A percentile compares a stretch with the other conserved stretches of the same genome.
phyloP scores from a whole-genome alignment of 2,888 invertebrate species.

The Diplazon laetatorius region DNA sequence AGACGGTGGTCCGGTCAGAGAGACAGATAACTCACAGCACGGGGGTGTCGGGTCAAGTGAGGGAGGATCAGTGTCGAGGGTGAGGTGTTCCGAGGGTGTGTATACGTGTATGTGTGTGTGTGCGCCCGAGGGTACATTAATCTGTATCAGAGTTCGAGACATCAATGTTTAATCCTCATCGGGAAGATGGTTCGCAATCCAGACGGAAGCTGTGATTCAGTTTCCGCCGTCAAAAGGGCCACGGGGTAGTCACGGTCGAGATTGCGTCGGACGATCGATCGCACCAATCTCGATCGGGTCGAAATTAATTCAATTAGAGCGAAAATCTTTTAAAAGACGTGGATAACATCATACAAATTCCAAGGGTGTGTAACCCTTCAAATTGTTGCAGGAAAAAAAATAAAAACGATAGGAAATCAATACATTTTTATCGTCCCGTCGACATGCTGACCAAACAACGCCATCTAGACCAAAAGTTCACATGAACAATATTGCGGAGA shows the following conservation, averaged over 20 bases:
- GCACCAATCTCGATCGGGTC: constrained; percentile 31
- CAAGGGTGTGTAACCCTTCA: too few relatives aligned
- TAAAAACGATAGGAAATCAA: too few relatives aligned
- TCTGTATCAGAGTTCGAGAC: constrained; percentile 79
- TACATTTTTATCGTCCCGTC: too few relatives aligned
- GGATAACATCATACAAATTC: too few relatives aligned
- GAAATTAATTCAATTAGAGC: too few relatives aligned
- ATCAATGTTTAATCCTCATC: constrained; percentile 82
- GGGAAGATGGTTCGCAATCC: constrained; percentile 73
- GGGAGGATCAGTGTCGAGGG: constrained; percentile 44
- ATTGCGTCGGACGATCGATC: constrained; percentile 40
- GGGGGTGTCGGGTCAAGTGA: constrained; percentile 56
- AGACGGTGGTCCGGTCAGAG: constrained; percentile 17
- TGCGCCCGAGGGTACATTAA: constrained; percentile 78
- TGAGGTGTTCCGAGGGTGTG: constrained; percentile 29
- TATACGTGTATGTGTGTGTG: too few relatives aligned
- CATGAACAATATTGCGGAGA: too few relatives aligned
- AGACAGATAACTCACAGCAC: constrained; percentile 65
- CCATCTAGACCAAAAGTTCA: too few relatives aligned
- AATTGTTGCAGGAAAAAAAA: too few relatives aligned
- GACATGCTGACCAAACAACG: too few relatives aligned
- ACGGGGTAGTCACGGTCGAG: constrained; percentile 20
- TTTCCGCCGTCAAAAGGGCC: not conserved
- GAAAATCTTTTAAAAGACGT: too few relatives aligned
- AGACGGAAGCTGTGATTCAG: constrained; percentile 40